These are phyloP conservation scores for Pogona vitticeps DNA, from an alignment of 2,113 vertebrate genomes.

Conservation along the genomic window DNA sequence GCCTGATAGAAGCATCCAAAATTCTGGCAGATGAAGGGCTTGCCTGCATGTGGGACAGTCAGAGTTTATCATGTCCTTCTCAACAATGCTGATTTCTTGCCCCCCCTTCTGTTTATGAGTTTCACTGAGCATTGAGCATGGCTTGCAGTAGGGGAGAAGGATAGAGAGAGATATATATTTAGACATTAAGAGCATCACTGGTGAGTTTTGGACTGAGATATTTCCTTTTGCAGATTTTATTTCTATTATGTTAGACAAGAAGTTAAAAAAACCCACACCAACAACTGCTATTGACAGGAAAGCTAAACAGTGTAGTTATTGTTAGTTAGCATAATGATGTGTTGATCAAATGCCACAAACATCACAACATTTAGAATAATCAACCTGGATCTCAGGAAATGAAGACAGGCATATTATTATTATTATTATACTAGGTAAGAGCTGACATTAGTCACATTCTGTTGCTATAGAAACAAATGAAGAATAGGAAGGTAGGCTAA, in stretches of 20 bases:
- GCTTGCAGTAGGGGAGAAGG: too few species aligned
- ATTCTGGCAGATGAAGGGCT: too few species aligned
- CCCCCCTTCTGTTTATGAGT: neutral
- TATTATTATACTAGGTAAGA: neutral
- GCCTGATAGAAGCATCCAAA: too few species aligned
- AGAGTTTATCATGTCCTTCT: too few species aligned
- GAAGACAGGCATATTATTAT: rapidly evolving
- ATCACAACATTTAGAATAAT: neutral
- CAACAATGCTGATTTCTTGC: too few species aligned
- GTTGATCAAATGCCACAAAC: rapidly evolving
- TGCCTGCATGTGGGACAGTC: too few species aligned
- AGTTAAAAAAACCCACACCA: neutral
- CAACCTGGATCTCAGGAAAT: neutral
- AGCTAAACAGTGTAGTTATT: neutral
- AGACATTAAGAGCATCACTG: neutral
- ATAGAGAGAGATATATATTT: neutral
- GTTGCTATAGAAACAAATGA: constrained; percentile 61
- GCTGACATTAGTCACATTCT: rapidly evolving
- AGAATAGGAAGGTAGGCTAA: neutral
- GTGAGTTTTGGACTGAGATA: neutral
- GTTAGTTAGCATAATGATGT: rapidly evolving
- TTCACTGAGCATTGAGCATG: neutral
- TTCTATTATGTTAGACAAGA: neutral
- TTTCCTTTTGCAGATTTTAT: neutral
- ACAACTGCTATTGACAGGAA: neutral